Base-by-base conservation (phyloP, 2,888 invertebrate genomes). In the Torymus auratus region DNA sequence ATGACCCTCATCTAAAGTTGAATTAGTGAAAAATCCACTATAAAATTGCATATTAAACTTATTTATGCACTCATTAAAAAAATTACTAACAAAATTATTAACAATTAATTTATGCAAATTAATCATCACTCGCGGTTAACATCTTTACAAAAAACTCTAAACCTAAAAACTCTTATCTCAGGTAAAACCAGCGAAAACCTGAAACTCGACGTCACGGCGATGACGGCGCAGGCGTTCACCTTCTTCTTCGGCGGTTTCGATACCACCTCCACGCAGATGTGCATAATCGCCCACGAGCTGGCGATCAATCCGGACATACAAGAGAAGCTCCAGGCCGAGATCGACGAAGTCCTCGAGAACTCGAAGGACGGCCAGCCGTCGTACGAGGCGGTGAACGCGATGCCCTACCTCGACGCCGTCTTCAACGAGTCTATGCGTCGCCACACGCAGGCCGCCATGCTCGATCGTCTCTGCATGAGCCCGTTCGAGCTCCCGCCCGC, bases 371-470 rank as follows among this genome's bases (percentile, higher is more conserved):
- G 89, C 4, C 84, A 89, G n/a, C 80, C 90, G 4, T 91, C 89
- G 0, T 92, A 92, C 83, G 91, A 91, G 11, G 89, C 88, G 2
- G 85, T 92, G 1, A 89, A 91, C 2, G 91, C 91, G 60, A 92
- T 93, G 88, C 91, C 92, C 69, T 93, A 93, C 83, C 83, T 94
- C 86, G 93, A 93, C 71, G 93, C 92, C 91, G 92, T 93, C 0
- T 85, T 92, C 1, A 82, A 85, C 81, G 90, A 91, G 78, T 77
- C 85, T 4, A 78, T 89, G 5, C 84, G 90, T 13, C 80, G 87
- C 56, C 87, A 87, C 80, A 88, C 91, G 0, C 83, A 87, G 2
- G 65, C 77, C 0, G 52, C 85, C 0, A 71, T 87, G 2, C 55
- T 86, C 0, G 91, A 90, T 69, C 85, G 91, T 52, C 61, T 86